Evolutionary conservation across 2,113 vertebrate genomes (phyloP).

Genomic region (Ochotona curzoniae): DNA sequence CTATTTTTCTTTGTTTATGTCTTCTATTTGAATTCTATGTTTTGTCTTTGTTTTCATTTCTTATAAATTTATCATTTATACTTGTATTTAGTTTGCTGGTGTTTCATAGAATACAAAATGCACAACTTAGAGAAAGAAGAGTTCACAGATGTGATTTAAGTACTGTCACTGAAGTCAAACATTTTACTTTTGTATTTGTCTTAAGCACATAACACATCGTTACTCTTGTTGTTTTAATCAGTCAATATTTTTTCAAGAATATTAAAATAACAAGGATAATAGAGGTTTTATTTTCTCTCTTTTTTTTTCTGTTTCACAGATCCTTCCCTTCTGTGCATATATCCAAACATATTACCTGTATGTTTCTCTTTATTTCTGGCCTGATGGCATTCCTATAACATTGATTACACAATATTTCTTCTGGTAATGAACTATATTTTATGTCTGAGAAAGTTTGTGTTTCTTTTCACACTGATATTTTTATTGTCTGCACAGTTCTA

Average conservation of each 20-base stretch:
- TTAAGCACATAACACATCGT: neutral
- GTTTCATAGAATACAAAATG: neutral
- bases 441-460: neutral
- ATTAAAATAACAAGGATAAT: neutral
- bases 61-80: neutral
- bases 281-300: neutral
- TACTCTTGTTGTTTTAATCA: neutral
- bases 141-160: neutral
- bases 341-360: neutral
- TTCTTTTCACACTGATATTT: neutral
- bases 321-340: no score
- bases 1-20: neutral
- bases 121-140: neutral
- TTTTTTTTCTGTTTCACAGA: neutral
- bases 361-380: neutral
- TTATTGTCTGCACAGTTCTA: neutral
- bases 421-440: neutral
- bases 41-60: neutral
- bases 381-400: neutral
- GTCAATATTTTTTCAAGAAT: neutral
- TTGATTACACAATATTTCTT: neutral
- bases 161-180: neutral
- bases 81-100: neutral
- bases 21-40: neutral
- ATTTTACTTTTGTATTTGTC: neutral